Evolutionary conservation across 37 sponge, comb jelly and placozoan species (phyloP), one percentile per base, ranked within the genome.

Genomic region (Axinella damicornis): DNA sequence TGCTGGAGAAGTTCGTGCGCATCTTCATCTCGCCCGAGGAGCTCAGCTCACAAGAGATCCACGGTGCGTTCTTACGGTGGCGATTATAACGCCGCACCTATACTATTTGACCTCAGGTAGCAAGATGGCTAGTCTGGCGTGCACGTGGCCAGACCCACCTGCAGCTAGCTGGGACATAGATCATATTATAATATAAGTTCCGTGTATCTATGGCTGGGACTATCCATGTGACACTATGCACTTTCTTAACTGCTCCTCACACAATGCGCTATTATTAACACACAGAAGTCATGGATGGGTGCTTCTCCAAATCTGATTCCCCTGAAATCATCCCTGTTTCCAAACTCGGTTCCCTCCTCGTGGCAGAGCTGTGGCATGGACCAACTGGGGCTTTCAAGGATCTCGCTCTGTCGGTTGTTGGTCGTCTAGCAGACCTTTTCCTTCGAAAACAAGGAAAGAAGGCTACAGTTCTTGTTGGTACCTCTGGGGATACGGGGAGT

Each of bases 321-420:
- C 78, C 84, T 2, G 52, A 80, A 30, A 65, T 82, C 46, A 36
- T 88, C 2, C 71, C 81, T 38, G 57, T 88, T 5, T 61, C 39
- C 21, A 16, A 57, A 38, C 77, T 88, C 6, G 85, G 85, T 20
- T 58, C 69, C 1, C 65, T 80, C 30, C 11, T 54, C 12, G 39
- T 92, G 2, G 78, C 79, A 12, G 93, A 92, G 64, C 35, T 88
- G 72, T 92, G 84, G 79, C 93, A 92, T 76, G 93, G 93, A 5
- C 85, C 85, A 24, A 92, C 93, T 21, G 89, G 92, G 21, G 83
- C 88, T 0, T 92, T 92, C 76, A 92, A 92, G 74, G 93, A 92
- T 71, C 72, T 92, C 0, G 57, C 93, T 20, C 53, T 92, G 59
- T 15, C 62, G 0, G 24, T 72, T 4, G 52, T 88, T 11, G 82